Conservation (phyloP, 2,888 invertebrate species). For the Drosophila quasianomalipes region DNA sequence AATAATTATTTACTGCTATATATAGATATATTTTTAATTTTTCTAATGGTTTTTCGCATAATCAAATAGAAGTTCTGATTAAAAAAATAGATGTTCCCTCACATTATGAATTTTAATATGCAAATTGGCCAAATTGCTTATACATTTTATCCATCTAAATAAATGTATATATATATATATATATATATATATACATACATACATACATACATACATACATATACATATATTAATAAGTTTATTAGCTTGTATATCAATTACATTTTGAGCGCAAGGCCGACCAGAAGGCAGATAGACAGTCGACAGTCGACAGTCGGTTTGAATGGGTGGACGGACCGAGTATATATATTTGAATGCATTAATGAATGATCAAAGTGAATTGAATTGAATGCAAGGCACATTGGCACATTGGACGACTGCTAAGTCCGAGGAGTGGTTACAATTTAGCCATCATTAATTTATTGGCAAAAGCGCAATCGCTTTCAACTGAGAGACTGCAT, state of each 20-base stretch:
- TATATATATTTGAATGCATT: slow-evolving; percentile 48
- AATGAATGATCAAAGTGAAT: slow-evolving; percentile 54
- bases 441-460: slow-evolving; percentile 40
- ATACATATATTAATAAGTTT: slow-evolving; percentile 16
- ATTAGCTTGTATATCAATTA: slow-evolving; percentile 64
- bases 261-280: slow-evolving; percentile 74
- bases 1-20: neutral
- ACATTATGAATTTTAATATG: neutral
- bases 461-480: slow-evolving; percentile 34
- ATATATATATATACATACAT: no score
- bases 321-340: slow-evolving; percentile 14
- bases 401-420: neutral
- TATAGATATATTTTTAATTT: neutral
- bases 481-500: slow-evolving; percentile 8
- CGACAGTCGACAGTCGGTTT: slow-evolving; percentile 18
- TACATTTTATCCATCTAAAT: neutral
- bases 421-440: neutral
- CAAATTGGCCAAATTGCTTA: slow-evolving; percentile 12
- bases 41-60: neutral
- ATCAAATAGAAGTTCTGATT: neutral
- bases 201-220: neutral
- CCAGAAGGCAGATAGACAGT: slow-evolving; percentile 34
- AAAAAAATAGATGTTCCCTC: neutral
- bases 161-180: neutral
- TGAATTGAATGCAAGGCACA: slow-evolving; percentile 37